Percentiles rank a stretch among this genome's conserved stretches.
phyloP scores from a whole-genome alignment of 2,797 vertebrate species.

The Takifugu rubripes region DNA sequence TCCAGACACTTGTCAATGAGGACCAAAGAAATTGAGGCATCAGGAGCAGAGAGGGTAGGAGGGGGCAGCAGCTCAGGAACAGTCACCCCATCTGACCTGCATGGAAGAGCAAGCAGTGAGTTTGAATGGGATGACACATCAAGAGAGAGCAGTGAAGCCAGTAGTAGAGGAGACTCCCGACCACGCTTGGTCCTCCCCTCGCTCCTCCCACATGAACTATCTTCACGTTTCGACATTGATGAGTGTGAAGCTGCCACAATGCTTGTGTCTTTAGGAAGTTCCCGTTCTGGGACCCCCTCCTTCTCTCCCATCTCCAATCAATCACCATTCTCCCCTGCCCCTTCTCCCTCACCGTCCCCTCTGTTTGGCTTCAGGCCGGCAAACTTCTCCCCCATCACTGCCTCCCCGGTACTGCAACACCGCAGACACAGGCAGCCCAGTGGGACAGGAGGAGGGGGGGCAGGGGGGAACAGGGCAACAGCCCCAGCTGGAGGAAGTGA shows the following conservation, averaged over 20 bases:
- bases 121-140: constrained; percentile 93
- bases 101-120: constrained; percentile 81
- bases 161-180: constrained; percentile 85
- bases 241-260: constrained; percentile 94
- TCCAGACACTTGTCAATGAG: constrained; percentile 91
- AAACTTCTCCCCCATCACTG: constrained; percentile 88
- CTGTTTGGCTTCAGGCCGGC: constrained; percentile 90
- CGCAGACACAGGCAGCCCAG: constrained; percentile 84
- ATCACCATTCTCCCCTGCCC: constrained; percentile 88
- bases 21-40: constrained; percentile 89
- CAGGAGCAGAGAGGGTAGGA: constrained; percentile 70
- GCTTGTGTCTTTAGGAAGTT: constrained; percentile 90
- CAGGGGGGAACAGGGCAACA: constrained; percentile 67
- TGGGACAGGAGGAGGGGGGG: constrained; percentile 73
- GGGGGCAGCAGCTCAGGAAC: constrained; percentile 86
- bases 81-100: constrained; percentile 84
- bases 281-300: constrained; percentile 87
- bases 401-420: constrained; percentile 81
- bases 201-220: constrained; percentile 79
- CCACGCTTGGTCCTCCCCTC: constrained; percentile 83
- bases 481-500: constrained; percentile 75
- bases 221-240: constrained; percentile 87
- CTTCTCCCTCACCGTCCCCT: constrained; percentile 87
- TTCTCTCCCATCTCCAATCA: constrained; percentile 91
- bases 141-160: constrained; percentile 83